Evolutionary conservation across 2,113 vertebrate genomes (phyloP), one percentile per base, ranked within the genome.

Genomic region (Rostratula benghalensis): DNA sequence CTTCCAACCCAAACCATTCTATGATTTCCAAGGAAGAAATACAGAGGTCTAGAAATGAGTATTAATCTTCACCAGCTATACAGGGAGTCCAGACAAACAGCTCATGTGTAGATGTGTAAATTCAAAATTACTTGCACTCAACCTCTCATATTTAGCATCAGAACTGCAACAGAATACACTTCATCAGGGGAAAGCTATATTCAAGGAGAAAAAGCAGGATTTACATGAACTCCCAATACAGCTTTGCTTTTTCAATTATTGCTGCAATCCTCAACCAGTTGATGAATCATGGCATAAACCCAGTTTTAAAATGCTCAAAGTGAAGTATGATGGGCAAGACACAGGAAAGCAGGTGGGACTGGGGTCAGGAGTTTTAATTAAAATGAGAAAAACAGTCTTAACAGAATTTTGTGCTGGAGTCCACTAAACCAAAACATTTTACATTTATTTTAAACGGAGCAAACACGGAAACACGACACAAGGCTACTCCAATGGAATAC

Each of bases 381-480:
- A 77, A 77, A 53, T 2, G 4, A 71, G 28, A 70, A 41, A 14
- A 41, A 43, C 15, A 60, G 25, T 71, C 39, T n/a, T 13, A 67
- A 45, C 11, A 83, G 27, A 71, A 91, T 67, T 73, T 27, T 78
- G 53, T 25, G 13, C 27, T 60, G 67, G 27, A 39, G 41, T 56
- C 20, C 39, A 53, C n/a, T n/a, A 64, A 64, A 39, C 24, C 33
- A 63, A 74, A 31, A 8, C 43, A 13, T 51, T 82, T 59, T 20
- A 53, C 17, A 41, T 46, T 53, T 78, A 11, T 65, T 71, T 67
- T 45, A 35, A 65, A 73, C 11, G 13, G 17, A 80, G 31, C 19
- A 53, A 51, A 87, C 41, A 2, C 2, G 7, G 56, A 51, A 73
- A 53, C 2, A 11, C 46, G 59, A 78, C 31, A 65, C 0, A 0